These are phyloP conservation scores for Endomychus coccineus DNA, from an alignment of 2,888 invertebrate species.

Conservation along the genomic window DNA sequence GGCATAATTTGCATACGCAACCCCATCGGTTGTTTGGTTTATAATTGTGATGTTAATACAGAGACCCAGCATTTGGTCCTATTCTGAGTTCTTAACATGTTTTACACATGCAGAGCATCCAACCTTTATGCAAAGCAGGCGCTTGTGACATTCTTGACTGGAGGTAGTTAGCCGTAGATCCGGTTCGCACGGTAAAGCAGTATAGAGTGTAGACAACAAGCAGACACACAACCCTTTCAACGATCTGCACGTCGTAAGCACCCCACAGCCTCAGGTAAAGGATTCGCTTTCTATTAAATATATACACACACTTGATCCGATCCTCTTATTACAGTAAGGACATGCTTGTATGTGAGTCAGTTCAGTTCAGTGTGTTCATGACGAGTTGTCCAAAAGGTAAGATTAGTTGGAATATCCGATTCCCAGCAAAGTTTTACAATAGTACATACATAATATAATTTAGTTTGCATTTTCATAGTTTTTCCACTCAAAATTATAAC, in stretches of 20 bases:
- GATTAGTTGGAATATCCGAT: too few relatives aligned
- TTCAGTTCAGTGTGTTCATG: too few relatives aligned
- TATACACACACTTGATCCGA: too few relatives aligned
- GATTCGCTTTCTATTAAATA: constrained; percentile 7
- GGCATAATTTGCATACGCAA: constrained; percentile 31
- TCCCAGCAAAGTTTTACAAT: too few relatives aligned
- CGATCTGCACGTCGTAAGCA: too few relatives aligned
- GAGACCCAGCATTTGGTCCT: constrained; percentile 18
- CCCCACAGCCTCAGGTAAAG: constrained; percentile 11
- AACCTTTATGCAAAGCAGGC: constrained; percentile 14
- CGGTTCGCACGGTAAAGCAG: constrained; percentile 5
- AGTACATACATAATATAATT: too few relatives aligned
- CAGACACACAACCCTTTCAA: constrained; percentile 14
- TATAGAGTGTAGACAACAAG: constrained; percentile 10
- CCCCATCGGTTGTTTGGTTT: constrained; percentile 30
- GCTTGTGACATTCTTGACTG: constrained; percentile 14
- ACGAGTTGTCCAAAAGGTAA: too few relatives aligned
- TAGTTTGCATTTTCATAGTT: too few relatives aligned
- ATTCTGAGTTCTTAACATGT: constrained; percentile 7
- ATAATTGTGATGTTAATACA: constrained; percentile 41
- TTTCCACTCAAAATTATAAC: too few relatives aligned
- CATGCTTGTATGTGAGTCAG: too few relatives aligned
- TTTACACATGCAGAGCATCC: constrained; percentile 10
- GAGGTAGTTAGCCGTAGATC: constrained; percentile 9
- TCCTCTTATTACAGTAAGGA: too few relatives aligned